Base-by-base conservation (phyloP, 2,797 vertebrate species). In the Geotrypetes seraphini region DNA sequence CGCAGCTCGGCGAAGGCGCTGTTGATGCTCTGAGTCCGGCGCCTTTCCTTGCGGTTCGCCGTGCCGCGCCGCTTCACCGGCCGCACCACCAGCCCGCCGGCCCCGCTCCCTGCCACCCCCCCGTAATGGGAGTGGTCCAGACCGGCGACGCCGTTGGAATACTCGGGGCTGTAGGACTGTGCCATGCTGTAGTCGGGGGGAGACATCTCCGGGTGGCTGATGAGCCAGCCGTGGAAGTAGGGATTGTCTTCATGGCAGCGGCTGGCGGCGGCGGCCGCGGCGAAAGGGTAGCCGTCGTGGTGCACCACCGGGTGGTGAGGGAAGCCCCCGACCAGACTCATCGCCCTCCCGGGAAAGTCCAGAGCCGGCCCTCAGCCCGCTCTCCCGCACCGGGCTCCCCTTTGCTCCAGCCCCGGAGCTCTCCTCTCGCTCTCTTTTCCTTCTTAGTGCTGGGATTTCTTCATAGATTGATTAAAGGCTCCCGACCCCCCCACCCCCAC, bases 21-120 rank as follows among this genome's bases (percentile, higher is more conserved):
- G 75, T 98, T 98, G 73, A 98, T 97, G 78, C 95, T 98, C 69
- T 96, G 90, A 66, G 93, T 98, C 85, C 94, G 84, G 65, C 94
- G 90, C 77, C 94, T 60, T 72, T 97, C 94, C 65, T 97, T 98
- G 34, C 93, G 87, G 77, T 98, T 98, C 33, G 93, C 94, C 24
- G 94, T 97, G 19, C 93, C 93, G 53, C 92, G 84, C 49, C 94
- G 83, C 59, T 97, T 97, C 60, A 93, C 89, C 29, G 89, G 69
- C 31, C 92, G 88, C 32, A 83, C 37, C 55, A 36, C 64, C 34
- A 68, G 58, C 26, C 56, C 64, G 10, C 54, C 65, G 28, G 56
- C 31, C 51, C 69, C 75, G 40, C 51, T 66, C 35, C 75, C 78
- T 42, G 61, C 65, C 49, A 73, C 84, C 38, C 75, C 76, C 60